These are phyloP conservation scores for Melanotus villosus DNA, from an alignment of 2,888 invertebrate genomes.

Conservation along the genomic window DNA sequence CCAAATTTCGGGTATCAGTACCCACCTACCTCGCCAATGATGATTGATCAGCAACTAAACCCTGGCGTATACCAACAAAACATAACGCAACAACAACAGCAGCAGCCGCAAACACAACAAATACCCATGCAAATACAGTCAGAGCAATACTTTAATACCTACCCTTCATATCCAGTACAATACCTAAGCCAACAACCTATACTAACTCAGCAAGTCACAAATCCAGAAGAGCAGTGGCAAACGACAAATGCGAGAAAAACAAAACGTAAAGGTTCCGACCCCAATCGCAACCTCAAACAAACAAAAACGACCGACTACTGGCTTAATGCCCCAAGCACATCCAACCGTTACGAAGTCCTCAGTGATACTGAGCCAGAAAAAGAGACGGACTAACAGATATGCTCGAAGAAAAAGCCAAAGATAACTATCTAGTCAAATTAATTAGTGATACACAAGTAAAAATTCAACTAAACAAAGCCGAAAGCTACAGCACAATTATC, in stretches of 20 bases:
- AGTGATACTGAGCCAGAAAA: background rate
- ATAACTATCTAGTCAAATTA: constrained; percentile 15
- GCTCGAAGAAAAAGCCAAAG: too few relatives aligned
- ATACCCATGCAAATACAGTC: background rate
- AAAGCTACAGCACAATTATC: constrained; percentile 13
- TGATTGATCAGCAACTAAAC: constrained; percentile 5
- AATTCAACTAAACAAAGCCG: constrained; percentile 4
- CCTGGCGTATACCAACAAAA: constrained; percentile 5
- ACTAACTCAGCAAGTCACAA: background rate
- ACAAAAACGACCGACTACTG: constrained; percentile 3
- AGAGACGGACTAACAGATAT: constrained; percentile 4
- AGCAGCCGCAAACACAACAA: background rate
- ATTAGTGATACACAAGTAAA: constrained; percentile 7
- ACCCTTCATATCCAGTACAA: background rate
- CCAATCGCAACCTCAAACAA: background rate
- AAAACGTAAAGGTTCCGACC: constrained; percentile 8
- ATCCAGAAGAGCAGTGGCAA: background rate
- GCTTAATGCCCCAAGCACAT: constrained; percentile 8
- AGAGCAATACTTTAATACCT: background rate
- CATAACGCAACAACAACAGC: constrained; percentile 1
- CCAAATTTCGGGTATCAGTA: constrained; percentile 15
- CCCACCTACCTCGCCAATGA: background rate
- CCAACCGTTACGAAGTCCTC: constrained; percentile 12
- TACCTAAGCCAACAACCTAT: background rate
- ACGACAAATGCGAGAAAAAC: constrained; percentile 17